A percentile compares a stretch with the other conserved stretches of the same genome.
phyloP scores from a whole-genome alignment of 2,797 vertebrate genomes.

The Pseudomugil tenellus region DNA sequence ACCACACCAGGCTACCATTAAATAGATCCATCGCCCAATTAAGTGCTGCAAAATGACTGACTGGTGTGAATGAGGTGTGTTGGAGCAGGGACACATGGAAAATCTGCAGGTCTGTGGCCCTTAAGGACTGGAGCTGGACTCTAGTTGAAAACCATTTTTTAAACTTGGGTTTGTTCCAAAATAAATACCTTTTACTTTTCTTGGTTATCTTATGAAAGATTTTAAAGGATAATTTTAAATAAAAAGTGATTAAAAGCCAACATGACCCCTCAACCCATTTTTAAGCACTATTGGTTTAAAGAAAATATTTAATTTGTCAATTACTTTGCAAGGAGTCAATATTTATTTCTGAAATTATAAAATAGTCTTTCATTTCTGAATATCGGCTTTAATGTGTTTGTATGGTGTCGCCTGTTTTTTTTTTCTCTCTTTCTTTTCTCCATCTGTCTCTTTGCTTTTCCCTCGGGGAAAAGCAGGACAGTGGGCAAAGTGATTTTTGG shows the following conservation, averaged over 20 bases:
- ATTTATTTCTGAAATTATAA: conserved; percentile 29
- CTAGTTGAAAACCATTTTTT: too few relatives aligned
- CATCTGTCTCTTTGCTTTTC: conserved; percentile 50
- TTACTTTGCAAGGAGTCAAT: conserved; percentile 6
- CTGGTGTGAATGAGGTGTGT: too few relatives aligned
- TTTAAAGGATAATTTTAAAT: too few relatives aligned
- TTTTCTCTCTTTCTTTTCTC: conserved; percentile 13
- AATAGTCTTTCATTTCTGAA: conserved; percentile 27
- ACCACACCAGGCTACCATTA: too few relatives aligned
- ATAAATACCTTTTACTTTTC: too few relatives aligned
- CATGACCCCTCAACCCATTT: not conserved
- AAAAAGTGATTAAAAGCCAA: not conserved
- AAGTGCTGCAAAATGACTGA: too few relatives aligned
- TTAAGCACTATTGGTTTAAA: not conserved
- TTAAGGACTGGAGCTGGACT: too few relatives aligned
- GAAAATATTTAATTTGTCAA: not conserved
- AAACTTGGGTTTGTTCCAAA: too few relatives aligned
- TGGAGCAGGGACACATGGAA: too few relatives aligned
- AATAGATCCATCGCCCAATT: too few relatives aligned
- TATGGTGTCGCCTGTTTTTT: conserved; percentile 4
- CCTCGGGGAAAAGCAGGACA: conserved; percentile 58
- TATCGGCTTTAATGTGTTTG: conserved; percentile 24
- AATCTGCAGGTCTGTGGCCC: too few relatives aligned
- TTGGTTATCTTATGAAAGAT: too few relatives aligned
- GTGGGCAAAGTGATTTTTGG: conserved; percentile 60